phyloP scores from a whole-genome alignment of 2,888 invertebrate species.

The Hydroisotoma schaefferi region DNA sequence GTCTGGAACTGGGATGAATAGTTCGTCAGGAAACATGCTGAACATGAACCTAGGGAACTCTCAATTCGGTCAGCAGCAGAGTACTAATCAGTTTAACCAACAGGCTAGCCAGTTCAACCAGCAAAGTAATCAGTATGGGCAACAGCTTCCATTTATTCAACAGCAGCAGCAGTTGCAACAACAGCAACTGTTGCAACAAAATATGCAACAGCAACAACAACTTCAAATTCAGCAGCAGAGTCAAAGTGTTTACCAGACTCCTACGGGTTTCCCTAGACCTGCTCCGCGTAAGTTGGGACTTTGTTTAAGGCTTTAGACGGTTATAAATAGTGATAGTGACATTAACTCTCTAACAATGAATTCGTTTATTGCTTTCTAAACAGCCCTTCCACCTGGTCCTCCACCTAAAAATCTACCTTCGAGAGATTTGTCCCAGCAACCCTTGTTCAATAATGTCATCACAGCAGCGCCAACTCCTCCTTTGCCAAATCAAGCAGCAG shows the following conservation, averaged over 20 bases:
- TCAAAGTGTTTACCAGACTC: slow-evolving; percentile 4
- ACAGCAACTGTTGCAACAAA: slow-evolving; percentile 12
- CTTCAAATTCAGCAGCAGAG: slow-evolving; percentile 13
- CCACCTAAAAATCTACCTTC: slow-evolving; percentile 20
- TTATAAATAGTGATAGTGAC: no score
- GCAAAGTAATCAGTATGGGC: not conserved
- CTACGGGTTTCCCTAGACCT: slow-evolving; percentile 13
- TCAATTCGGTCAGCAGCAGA: slow-evolving; percentile 8
- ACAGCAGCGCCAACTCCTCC: slow-evolving; percentile 21
- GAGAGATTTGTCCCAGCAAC: not conserved
- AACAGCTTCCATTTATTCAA: slow-evolving; percentile 4
- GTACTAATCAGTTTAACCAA: not conserved
- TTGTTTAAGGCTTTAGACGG: no score
- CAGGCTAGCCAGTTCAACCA: no score
- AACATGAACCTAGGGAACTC: not conserved
- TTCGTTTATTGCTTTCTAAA: no score
- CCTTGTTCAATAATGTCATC: slow-evolving; percentile 4
- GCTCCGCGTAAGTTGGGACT: no score
- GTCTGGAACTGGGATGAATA: slow-evolving; percentile 21
- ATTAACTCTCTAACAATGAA: no score
- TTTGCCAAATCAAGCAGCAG: slow-evolving; percentile 1
- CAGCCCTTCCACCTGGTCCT: slow-evolving; percentile 32
- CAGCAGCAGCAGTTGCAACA: slow-evolving; percentile 23
- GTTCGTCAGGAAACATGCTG: slow-evolving; percentile 8
- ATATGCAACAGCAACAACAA: slow-evolving; percentile 23